Evolutionary conservation across 37 sponge, comb jelly and placozoan species (phyloP).

Genomic region (Ianthella basta): DNA sequence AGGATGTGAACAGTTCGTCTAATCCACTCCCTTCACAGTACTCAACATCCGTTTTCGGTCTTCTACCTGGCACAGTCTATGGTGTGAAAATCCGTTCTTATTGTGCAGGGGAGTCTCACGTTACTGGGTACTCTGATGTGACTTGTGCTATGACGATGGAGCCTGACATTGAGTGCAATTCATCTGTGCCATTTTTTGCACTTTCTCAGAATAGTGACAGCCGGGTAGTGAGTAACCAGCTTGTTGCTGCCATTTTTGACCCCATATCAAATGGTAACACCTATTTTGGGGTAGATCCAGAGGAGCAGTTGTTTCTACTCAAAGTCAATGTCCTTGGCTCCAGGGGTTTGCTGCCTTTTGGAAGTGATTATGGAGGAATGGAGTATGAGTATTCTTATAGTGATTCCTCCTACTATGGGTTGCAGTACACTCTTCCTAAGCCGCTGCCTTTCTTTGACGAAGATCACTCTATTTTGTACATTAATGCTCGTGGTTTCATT

Average conservation of each 20-base stretch:
- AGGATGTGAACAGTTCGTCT: too few species aligned
- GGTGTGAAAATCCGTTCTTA: too few species aligned
- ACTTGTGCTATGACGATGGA: too few species aligned
- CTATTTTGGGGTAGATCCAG: neutral
- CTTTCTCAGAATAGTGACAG: too few species aligned
- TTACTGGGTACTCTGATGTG: too few species aligned
- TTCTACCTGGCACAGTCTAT: too few species aligned
- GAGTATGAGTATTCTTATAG: neutral
- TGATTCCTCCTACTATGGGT: neutral
- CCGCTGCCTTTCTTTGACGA: constrained; percentile 7
- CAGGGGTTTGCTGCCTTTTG: constrained; percentile 1
- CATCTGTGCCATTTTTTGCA: too few species aligned
- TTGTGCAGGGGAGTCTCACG: too few species aligned
- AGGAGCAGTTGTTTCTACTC: neutral
- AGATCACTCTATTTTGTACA: neutral
- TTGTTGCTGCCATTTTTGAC: neutral
- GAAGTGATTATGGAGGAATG: neutral
- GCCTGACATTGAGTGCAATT: too few species aligned
- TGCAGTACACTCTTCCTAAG: neutral
- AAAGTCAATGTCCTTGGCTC: neutral
- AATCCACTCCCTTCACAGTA: too few species aligned
- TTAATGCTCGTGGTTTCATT: neutral
- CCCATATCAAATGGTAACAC: neutral
- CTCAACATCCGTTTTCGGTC: too few species aligned
- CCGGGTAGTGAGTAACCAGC: too few species aligned